Base-by-base conservation (phyloP, 1,140 invertebrate genomes). In the Luehdorfia chinensis region DNA sequence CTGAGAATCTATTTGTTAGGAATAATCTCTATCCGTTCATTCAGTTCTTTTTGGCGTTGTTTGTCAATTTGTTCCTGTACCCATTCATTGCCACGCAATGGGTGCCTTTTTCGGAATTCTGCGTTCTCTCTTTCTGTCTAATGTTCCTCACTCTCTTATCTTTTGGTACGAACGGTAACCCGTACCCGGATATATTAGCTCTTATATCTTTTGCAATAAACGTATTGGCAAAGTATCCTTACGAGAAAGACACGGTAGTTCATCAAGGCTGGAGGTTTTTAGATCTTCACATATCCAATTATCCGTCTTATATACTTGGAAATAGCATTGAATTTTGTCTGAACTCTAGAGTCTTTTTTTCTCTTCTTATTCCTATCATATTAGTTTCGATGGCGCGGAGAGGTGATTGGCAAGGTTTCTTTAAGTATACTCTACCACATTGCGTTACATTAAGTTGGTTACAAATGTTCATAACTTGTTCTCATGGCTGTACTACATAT, bases 391-490 rank as follows among this genome's bases (percentile, higher is more conserved):
- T 96, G 90, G 93, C 94, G 1, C 88, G 89, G 0, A 87, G 92
- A 19, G 90, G 92, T 7, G 88, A 90, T 33, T 96, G 94, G 94
- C 89, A 91, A 36, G 95, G 95, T 0, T 91, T 91, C 7, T 95
- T 95, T 61, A 92, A 91, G 46, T 91, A 89, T 18, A 77, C 95
- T 0, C 90, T 96, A 25, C 95, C 95, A 0, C 95, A 96, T 77
- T 94, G 94, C 32, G 93, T 96, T 0, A 94, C 94, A 0, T 87
- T 96, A 3, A 94, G 94, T 62, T 96, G 95, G 95, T 91, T 95
- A 68, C 94, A 96, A 62, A 91, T 96, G 59, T 93, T 93, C 21
- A 91, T 95, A 50, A 89, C 93, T 1, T 92, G 91, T 53, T 94
- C 94, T 0, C 93, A 94, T 61, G 93, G 92, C 15, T 92, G 94